Base-by-base conservation (phyloP, 2,888 invertebrate genomes). In the Thelaira solivaga region DNA sequence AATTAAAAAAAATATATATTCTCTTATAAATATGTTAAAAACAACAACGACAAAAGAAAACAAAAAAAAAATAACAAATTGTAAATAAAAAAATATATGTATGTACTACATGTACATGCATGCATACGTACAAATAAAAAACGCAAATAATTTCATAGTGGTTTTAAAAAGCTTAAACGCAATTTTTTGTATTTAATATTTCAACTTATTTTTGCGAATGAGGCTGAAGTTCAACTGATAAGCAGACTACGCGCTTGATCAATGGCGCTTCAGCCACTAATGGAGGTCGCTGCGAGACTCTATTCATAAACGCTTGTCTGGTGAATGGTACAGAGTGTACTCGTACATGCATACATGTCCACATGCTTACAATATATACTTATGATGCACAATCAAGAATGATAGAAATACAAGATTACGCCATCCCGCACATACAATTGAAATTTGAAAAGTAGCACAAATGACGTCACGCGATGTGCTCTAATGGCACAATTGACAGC, bases 161-260 rank as follows among this genome's bases (percentile, higher is more conserved):
- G 62, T 64, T 57, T 62, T 57, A 62, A 67, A 45, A 62, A 67
- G 72, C 49, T 65, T 55, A 11, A 77, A 51, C 51, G 55, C 11
- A 53, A 67, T 43, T 43, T 73, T 41, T 65, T 34, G n/a, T 45
- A 7, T 45, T 26, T n/a, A 18, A 53, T 13, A 11, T 36, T 47
- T 10, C 49, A 24, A n/a, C 57, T 51, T 68, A n/a, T n/a, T 65
- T 34, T 61, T 62, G 61, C 55, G 49, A 72, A 69, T 68, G 55
- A 73, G 71, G 75, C 81, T 76, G 80, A 81, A 81, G 76, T 77
- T 77, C 77, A 77, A 53, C 57, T 72, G 81, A 81, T 80, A 80
- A 80, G 77, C 77, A 26, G 55, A n/a, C 11, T 34, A 7, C 10
- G 6, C 59, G 53, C 31, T 62, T 39, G 65, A 39, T 71, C 64